Conservation (phyloP, 2,797 vertebrate genomes). For the Potorous gilbertii region DNA sequence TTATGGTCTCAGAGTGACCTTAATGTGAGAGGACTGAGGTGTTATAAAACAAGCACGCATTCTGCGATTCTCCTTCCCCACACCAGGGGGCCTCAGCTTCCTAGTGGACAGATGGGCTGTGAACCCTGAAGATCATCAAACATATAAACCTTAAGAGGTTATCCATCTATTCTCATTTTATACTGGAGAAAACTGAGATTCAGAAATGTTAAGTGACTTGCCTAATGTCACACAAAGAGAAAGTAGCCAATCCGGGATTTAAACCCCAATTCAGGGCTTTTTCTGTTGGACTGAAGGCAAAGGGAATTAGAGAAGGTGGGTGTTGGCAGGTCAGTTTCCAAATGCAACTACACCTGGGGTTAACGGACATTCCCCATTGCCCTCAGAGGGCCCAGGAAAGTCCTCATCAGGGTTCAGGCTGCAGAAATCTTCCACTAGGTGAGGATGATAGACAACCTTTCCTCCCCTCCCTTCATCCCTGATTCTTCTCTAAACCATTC, state of each 20-base stretch:
- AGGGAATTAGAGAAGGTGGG: background rate
- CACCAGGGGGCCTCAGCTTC: conserved; percentile 68
- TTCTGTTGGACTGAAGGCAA: background rate
- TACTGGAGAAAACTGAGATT: background rate
- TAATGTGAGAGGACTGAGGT: background rate
- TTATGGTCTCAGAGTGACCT: background rate
- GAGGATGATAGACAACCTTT: background rate
- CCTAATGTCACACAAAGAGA: background rate
- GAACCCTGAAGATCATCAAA: background rate
- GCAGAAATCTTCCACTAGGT: background rate
- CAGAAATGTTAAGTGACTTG: background rate
- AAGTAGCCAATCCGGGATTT: background rate
- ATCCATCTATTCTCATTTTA: background rate
- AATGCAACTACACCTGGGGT: background rate
- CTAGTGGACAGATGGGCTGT: background rate
- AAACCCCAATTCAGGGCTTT: background rate
- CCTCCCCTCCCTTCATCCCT: background rate
- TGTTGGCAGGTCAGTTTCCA: background rate
- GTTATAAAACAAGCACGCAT: background rate
- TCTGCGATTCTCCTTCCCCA: conserved; percentile 6
- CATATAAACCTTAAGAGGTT: background rate
- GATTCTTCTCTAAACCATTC: background rate
- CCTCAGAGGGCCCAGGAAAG: background rate
- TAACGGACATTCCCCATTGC: background rate
- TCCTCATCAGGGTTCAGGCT: background rate